Evolutionary conservation across 2,113 vertebrate genomes (phyloP).

Genomic region (Marcusenius ussheri): DNA sequence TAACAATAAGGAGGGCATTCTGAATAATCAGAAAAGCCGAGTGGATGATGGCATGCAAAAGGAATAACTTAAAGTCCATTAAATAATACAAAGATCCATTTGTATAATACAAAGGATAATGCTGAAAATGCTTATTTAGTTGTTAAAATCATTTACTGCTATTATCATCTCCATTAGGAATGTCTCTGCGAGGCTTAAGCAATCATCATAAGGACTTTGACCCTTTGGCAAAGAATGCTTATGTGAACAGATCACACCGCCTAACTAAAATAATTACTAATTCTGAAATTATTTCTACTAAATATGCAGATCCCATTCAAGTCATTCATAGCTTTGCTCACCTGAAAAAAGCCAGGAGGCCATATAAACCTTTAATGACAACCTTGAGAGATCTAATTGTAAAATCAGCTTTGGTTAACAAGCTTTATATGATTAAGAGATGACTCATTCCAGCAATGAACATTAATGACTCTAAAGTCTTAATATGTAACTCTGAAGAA

Average conservation of each 20-base stretch:
- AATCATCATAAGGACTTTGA: not conserved
- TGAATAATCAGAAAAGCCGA: not conserved
- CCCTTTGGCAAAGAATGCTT: not conserved
- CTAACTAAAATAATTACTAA: not conserved
- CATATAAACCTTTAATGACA: not conserved
- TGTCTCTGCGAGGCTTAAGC: not conserved
- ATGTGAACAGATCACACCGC: not conserved
- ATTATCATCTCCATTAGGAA: not conserved
- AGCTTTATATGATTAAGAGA: not conserved
- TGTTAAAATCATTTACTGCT: not conserved
- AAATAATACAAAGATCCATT: not conserved
- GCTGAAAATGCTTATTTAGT: not conserved
- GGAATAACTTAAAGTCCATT: not conserved
- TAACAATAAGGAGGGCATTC: not conserved
- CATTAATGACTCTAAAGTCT: not conserved
- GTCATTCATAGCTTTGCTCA: not conserved
- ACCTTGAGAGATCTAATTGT: not conserved
- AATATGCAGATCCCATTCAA: not conserved
- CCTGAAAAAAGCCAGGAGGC: not conserved
- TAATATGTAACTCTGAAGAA: not conserved
- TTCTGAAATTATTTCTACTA: not conserved
- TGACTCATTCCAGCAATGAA: not conserved
- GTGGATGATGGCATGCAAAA: not conserved
- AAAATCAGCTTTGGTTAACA: not conserved
- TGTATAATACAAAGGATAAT: not conserved